Evolutionary conservation across 2,797 vertebrate genomes (phyloP).

Genomic region (Echiichthys vipera): DNA sequence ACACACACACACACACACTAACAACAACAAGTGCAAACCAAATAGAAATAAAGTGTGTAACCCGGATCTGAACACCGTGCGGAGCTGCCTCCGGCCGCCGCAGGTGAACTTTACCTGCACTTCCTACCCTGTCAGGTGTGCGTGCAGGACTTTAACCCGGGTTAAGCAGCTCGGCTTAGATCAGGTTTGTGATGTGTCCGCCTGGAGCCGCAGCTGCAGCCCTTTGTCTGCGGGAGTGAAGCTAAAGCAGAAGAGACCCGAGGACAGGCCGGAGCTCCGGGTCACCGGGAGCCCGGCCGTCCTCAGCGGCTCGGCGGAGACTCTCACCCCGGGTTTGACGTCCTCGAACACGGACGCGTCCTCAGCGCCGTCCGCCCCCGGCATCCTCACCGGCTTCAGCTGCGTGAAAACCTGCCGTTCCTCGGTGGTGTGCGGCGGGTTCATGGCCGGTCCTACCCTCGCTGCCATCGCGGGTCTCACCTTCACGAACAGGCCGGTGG

Average conservation of each 20-base stretch:
- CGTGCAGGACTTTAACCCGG: conserved; percentile 48
- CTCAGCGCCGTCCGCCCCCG: conserved; percentile 83
- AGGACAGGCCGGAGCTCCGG: conserved; percentile 50
- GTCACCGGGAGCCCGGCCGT: background rate
- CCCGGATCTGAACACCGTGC: too few relatives aligned
- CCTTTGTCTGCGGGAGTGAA: background rate
- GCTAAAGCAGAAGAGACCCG: background rate
- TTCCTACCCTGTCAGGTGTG: conserved; percentile 35
- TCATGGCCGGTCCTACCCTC: conserved; percentile 84
- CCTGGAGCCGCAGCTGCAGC: background rate
- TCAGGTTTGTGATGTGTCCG: too few relatives aligned
- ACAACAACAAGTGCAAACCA: background rate
- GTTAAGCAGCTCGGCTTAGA: too few relatives aligned
- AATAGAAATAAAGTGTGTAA: too few relatives aligned
- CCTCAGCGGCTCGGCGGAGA: conserved; percentile 53
- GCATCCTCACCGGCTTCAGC: conserved; percentile 90
- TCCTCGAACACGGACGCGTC: conserved; percentile 92
- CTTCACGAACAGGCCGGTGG: too few relatives aligned
- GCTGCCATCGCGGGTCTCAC: conserved; percentile 90
- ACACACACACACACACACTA: too few relatives aligned
- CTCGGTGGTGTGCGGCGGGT: conserved; percentile 79
- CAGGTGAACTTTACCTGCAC: conserved; percentile 25
- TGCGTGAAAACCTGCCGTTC: conserved; percentile 88
- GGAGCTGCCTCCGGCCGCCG: background rate
- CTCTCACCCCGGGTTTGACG: conserved; percentile 87